phyloP scores from a whole-genome alignment of 2,888 invertebrate genomes.

The Mantis religiosa region DNA sequence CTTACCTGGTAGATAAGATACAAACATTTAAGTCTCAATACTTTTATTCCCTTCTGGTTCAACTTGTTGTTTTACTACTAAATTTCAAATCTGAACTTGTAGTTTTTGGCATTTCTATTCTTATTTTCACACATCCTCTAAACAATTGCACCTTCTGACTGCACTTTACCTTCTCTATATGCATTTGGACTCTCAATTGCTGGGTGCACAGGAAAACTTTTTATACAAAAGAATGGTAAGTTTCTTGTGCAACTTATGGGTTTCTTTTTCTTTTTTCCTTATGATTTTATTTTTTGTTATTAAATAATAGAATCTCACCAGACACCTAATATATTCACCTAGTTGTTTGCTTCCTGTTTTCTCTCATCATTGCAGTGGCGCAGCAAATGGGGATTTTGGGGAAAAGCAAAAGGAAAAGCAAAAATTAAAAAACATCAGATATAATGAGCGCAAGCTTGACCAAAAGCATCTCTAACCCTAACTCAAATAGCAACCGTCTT shows the following conservation, averaged over 20 bases:
- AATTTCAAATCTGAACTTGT: conserved; percentile 4
- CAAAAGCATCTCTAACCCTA: too few species aligned
- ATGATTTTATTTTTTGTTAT: conserved; percentile 23
- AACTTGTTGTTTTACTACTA: conserved; percentile 12
- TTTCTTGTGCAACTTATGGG: conserved; percentile 32
- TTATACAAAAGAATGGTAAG: conserved; percentile 35
- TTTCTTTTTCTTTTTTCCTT: conserved; percentile 30
- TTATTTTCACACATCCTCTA: conserved; percentile 22
- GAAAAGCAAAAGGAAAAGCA: too few species aligned
- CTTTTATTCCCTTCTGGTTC: conserved; percentile 7
- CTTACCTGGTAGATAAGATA: neutral
- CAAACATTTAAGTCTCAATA: neutral
- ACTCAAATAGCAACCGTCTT: too few species aligned
- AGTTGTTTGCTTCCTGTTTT: conserved; percentile 25
- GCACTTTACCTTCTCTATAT: conserved; percentile 32
- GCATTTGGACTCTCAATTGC: conserved; percentile 34
- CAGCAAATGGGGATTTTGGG: neutral
- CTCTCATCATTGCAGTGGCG: neutral
- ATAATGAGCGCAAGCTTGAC: too few species aligned
- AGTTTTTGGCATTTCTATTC: neutral
- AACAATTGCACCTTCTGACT: conserved; percentile 33
- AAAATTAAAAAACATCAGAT: too few species aligned
- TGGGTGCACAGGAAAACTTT: conserved; percentile 35
- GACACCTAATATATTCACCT: conserved; percentile 27
- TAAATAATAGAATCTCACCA: conserved; percentile 27